Base-by-base conservation (phyloP, 2,797 vertebrate genomes). In the Phaenicophaeus curvirostris region DNA sequence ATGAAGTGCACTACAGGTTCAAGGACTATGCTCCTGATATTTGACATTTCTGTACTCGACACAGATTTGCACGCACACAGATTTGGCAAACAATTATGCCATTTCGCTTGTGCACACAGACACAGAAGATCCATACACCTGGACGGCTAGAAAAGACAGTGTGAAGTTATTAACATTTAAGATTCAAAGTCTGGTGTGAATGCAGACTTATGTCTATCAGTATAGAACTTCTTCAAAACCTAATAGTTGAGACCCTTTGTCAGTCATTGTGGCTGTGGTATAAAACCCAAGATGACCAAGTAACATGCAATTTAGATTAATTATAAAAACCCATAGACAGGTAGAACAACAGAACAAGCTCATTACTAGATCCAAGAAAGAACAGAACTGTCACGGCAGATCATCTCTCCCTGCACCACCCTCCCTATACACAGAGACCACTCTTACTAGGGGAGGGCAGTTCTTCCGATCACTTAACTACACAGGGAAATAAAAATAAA, bases 361-460 rank as follows among this genome's bases (percentile, higher is more conserved):
- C 17, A 54, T 28, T 30, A 68, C 11, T 72, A 75, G 53, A 85
- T 25, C 8, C 23, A 42, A 74, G 58, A 59, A 78, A 58, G 31
- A 86, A 82, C 20, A 69, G 18, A 71, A 51, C 24, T n/a, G 15
- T 31, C 59, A 37, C 7, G 57, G 46, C 21, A 72, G 33, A 73
- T 54, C 7, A 31, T 5, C 16, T 51, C 25, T 35, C 11, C 16
- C 28, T 50, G 33, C 39, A 73, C 28, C 15, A 68, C 27, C 59
- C 58, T 2, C 20, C 7, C 28, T 9, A 5, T 21, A 37, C 0
- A 3, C 35, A 63, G 65, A 75, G 11, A 55, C 11, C 33, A 25
- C 21, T 71, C 37, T 54, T 51, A 28, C 3, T 3, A 46, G 7
- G 9, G 5, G 8, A 12, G 6, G 17, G 37, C 27, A 89, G 62